phyloP scores from a whole-genome alignment of 2,113 vertebrate species.

The Rutilus rutilus region DNA sequence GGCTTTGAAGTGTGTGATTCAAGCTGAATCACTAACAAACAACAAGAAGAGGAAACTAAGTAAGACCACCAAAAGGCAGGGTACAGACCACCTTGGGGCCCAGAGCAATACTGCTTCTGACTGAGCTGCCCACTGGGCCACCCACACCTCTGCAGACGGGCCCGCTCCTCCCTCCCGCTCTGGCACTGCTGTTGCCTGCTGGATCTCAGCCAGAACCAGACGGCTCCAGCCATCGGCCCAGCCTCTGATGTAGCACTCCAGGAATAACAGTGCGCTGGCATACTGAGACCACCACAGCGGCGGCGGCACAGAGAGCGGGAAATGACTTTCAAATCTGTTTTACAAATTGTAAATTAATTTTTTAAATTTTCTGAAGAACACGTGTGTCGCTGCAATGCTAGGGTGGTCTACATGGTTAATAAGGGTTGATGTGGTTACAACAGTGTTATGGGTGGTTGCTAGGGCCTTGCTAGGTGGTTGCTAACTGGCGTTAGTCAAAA shows the following conservation, averaged over 20 bases:
- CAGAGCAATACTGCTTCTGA: not conserved
- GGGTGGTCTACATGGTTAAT: not conserved
- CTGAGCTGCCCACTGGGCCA: slow-evolving; percentile 45
- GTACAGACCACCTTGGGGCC: slow-evolving; percentile 31
- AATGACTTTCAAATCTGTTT: slow-evolving; percentile 34
- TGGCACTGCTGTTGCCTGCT: slow-evolving; percentile 33
- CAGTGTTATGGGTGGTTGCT: not conserved
- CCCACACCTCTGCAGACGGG: not conserved
- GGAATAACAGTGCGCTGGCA: slow-evolving; percentile 49
- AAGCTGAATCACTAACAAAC: slow-evolving; percentile 39
- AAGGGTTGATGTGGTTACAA: not conserved
- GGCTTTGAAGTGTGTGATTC: slow-evolving; percentile 38
- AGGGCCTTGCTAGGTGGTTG: not conserved
- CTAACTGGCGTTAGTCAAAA: not conserved
- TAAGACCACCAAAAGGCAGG: slow-evolving; percentile 28
- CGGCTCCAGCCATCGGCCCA: slow-evolving; percentile 46
- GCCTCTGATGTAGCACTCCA: slow-evolving; percentile 52
- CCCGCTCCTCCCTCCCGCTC: slow-evolving; percentile 18
- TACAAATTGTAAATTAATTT: not conserved
- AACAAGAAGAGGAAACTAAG: slow-evolving; percentile 5
- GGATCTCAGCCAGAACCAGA: slow-evolving; percentile 47
- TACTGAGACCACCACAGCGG: slow-evolving; percentile 45
- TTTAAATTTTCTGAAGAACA: not conserved
- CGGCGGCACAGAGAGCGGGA: slow-evolving; percentile 32
- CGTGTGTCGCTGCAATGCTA: not conserved